phyloP scores from a whole-genome alignment of 1,140 invertebrate species.

The Formica exsecta region DNA sequence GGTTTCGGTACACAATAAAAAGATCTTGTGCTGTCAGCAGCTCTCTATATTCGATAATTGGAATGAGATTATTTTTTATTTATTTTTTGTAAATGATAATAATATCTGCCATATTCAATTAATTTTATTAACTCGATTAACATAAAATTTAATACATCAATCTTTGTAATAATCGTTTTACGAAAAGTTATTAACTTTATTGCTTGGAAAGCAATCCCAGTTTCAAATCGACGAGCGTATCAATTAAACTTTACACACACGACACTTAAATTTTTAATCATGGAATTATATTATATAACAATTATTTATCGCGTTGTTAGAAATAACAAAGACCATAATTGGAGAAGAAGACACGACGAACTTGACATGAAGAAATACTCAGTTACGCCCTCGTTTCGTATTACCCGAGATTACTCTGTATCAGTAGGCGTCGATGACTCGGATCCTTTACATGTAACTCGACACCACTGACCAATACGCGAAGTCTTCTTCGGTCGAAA shows the following conservation, averaged over 20 bases:
- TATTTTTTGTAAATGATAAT: background rate
- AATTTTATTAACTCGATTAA: background rate
- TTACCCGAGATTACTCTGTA: conserved; percentile 67
- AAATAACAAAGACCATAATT: background rate
- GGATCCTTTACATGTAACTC: conserved; percentile 71
- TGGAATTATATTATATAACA: background rate
- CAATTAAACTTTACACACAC: too few species aligned
- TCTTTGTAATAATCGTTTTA: background rate
- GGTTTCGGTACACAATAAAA: background rate
- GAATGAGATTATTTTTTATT: background rate
- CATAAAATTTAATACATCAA: background rate
- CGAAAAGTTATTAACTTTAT: background rate
- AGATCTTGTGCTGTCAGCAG: background rate
- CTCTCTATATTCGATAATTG: background rate
- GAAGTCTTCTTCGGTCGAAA: conserved; percentile 18
- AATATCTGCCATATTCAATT: background rate
- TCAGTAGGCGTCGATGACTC: conserved; percentile 70
- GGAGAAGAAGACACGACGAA: conserved; percentile 39
- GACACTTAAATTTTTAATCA: background rate
- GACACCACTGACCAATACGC: conserved; percentile 35
- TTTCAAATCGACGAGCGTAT: too few species aligned
- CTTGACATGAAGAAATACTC: conserved; percentile 60
- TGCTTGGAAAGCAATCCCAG: too few species aligned
- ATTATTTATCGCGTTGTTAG: conserved; percentile 2
- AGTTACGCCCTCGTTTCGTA: conserved; percentile 69